Conservation (phyloP, 2,888 invertebrate species). For the Psylliodes chrysocephalus region DNA sequence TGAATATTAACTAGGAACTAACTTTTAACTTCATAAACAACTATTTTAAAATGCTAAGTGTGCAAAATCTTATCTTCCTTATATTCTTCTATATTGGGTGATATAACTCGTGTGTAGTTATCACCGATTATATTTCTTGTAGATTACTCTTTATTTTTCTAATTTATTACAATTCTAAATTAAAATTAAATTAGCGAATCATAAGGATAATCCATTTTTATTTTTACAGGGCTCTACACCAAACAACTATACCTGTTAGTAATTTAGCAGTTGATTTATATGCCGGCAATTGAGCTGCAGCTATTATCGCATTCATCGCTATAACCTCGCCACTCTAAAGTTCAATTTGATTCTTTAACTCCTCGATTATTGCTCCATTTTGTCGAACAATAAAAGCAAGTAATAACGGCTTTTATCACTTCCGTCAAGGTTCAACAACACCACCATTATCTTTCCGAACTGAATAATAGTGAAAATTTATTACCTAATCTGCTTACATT, state of each 20-base stretch:
- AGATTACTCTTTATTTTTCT: no score
- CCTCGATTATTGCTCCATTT: slow-evolving; percentile 4
- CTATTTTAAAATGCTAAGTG: no score
- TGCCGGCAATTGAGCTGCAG: background rate
- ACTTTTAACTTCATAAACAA: no score
- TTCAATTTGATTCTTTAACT: background rate
- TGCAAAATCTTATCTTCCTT: no score
- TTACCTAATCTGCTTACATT: slow-evolving; percentile 14
- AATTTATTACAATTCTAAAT: no score
- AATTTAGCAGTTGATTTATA: background rate
- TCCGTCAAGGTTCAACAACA: slow-evolving; percentile 20
- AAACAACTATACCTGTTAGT: background rate
- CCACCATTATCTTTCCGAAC: slow-evolving; percentile 17
- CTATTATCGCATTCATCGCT: background rate
- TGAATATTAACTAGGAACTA: no score
- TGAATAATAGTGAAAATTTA: slow-evolving; percentile 14
- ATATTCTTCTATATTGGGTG: no score
- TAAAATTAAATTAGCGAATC: no score
- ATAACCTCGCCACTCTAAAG: background rate
- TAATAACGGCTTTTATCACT: slow-evolving; percentile 23
- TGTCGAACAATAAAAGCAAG: slow-evolving; percentile 20
- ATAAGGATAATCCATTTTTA: no score
- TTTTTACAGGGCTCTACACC: no score
- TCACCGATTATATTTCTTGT: no score
- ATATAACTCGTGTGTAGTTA: no score